A percentile compares a stretch with the other conserved stretches of the same genome.
phyloP scores from a whole-genome alignment of 2,797 vertebrate species.

The Melanogrammus aeglefinus region DNA sequence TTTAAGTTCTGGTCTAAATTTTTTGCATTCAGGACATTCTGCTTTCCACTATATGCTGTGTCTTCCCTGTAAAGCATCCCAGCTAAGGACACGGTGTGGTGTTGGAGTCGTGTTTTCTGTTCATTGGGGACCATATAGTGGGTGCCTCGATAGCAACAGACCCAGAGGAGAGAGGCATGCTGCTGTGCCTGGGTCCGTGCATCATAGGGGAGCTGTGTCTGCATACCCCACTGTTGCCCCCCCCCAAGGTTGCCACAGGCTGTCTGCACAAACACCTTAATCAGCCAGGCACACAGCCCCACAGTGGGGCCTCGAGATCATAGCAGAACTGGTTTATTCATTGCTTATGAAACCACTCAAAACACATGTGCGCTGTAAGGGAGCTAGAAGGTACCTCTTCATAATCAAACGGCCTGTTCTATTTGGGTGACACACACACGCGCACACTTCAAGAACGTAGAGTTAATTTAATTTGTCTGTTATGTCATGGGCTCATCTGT shows the following conservation, averaged over 20 bases:
- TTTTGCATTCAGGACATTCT: not conserved
- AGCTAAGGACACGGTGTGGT: not conserved
- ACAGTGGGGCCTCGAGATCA: not conserved
- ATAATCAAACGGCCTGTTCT: not conserved
- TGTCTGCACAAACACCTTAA: not conserved
- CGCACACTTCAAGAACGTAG: not conserved
- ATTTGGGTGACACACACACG: not conserved
- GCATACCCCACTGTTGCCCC: not conserved
- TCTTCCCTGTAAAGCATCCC: not conserved
- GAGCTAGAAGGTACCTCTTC: not conserved
- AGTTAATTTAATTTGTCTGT: not conserved
- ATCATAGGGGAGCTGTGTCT: not conserved
- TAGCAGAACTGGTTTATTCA: not conserved
- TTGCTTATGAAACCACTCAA: not conserved
- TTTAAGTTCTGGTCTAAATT: not conserved
- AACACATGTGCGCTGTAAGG: not conserved
- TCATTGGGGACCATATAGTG: not conserved
- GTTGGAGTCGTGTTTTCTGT: not conserved
- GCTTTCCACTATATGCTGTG: not conserved
- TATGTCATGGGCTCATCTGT: not conserved
- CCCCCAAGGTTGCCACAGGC: not conserved
- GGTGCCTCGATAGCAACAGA: conserved; percentile 1
- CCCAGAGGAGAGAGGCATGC: not conserved
- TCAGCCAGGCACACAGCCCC: not conserved
- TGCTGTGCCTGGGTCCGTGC: not conserved